Conservation (phyloP, 2,113 vertebrate species). For the Heptranchias perlo region DNA sequence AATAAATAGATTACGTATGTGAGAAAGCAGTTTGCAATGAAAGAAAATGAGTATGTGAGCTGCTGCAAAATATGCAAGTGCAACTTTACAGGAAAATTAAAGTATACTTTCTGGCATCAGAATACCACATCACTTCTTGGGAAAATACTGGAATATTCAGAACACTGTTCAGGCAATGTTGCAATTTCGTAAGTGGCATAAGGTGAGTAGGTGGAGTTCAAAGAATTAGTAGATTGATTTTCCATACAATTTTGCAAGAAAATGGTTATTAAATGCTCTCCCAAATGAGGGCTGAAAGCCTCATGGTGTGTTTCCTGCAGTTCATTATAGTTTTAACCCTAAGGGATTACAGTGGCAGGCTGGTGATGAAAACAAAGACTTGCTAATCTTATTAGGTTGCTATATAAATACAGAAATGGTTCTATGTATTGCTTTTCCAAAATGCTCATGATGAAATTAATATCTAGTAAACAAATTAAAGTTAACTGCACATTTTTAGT, state of each 20-base stretch:
- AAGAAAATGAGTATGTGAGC: not conserved
- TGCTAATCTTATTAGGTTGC: constrained; percentile 21
- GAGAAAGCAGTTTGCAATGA: not conserved
- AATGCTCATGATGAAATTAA: not conserved
- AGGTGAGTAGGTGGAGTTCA: not conserved
- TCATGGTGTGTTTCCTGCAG: not conserved
- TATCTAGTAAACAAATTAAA: not conserved
- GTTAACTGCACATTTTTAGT: not conserved
- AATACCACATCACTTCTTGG: not conserved
- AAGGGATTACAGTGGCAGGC: not conserved
- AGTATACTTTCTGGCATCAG: not conserved
- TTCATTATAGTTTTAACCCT: not conserved
- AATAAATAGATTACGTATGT: not conserved
- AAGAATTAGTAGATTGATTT: not conserved
- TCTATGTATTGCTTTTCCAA: not conserved
- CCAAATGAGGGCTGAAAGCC: not conserved
- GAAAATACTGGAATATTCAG: not conserved
- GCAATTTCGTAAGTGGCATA: not conserved
- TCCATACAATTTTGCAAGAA: not conserved
- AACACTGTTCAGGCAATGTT: not conserved
- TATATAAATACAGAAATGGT: not conserved
- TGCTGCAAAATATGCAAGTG: not conserved
- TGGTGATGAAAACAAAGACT: not conserved
- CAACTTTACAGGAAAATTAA: not conserved
- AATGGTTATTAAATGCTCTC: not conserved